Conservation (phyloP, 2,797 vertebrate species). For the Corythornis leucogaster region DNA sequence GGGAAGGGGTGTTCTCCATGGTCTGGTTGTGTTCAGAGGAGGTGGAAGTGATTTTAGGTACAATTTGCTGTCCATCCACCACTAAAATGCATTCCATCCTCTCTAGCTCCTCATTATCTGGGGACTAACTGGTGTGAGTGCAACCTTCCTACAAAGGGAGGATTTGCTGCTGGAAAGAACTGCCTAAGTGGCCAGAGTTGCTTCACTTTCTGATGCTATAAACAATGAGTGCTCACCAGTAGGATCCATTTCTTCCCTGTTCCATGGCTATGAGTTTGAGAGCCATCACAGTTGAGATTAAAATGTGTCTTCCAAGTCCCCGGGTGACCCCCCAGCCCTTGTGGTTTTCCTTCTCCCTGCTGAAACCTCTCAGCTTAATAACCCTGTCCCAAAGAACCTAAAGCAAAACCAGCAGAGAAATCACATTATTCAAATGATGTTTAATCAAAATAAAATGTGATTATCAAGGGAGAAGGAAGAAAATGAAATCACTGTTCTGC, state of each 20-base stretch:
- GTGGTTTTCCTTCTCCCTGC: not conserved
- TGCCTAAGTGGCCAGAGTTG: not conserved
- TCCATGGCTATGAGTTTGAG: not conserved
- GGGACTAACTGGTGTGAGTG: not conserved
- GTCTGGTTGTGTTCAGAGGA: not conserved
- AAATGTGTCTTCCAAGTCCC: not conserved
- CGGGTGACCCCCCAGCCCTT: not conserved
- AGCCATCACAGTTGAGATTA: not conserved
- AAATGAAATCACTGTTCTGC: not conserved
- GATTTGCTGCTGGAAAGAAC: not conserved
- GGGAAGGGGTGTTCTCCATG: not conserved
- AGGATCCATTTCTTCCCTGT: not conserved
- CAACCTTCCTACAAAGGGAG: not conserved
- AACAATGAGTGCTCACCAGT: not conserved
- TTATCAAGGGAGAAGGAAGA: not conserved
- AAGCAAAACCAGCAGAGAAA: not conserved
- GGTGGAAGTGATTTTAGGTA: not conserved
- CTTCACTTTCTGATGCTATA: not conserved
- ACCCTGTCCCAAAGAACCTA: not conserved
- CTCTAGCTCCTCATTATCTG: not conserved
- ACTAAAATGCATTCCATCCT: not conserved
- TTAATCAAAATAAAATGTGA: not conserved
- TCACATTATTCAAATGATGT: not conserved
- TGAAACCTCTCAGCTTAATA: not conserved
- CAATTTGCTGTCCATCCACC: rapidly evolving